Evolutionary conservation across 2,888 invertebrate genomes (phyloP).

Genomic region (Sphecodes monilicornis): DNA sequence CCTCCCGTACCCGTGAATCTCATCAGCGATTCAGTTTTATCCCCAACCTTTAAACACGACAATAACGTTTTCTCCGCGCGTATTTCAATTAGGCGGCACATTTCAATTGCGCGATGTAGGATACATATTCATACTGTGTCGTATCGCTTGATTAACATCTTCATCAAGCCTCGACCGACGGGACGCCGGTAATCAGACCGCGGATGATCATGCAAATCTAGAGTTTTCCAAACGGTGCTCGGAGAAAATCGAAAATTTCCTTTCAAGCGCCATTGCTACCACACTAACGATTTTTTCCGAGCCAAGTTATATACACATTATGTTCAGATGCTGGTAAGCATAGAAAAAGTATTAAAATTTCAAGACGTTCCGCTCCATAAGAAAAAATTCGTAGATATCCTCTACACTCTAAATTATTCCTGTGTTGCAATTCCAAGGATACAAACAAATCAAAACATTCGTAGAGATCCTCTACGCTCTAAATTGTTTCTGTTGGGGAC

Average conservation of each 20-base stretch:
- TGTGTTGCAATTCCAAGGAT: no score
- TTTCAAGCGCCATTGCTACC: no score
- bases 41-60: neutral
- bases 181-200: neutral
- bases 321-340: neutral
- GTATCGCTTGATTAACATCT: neutral
- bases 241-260: neutral
- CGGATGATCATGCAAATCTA: neutral
- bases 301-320: no score
- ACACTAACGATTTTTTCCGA: neutral
- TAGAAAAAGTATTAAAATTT: no score
- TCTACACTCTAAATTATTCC: no score
- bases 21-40: neutral
- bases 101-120: neutral
- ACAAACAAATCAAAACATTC: no score
- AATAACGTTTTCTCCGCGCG: neutral
- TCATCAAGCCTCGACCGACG: neutral
- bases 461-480: no score
- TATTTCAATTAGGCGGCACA: neutral
- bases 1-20: neutral
- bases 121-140: constrained; percentile 1
- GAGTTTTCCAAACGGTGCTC: neutral
- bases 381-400: no score
- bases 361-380: no score
- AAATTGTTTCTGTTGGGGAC: no score